Conservation (phyloP, 2,888 invertebrate genomes). For the Calephelis perditalis region DNA sequence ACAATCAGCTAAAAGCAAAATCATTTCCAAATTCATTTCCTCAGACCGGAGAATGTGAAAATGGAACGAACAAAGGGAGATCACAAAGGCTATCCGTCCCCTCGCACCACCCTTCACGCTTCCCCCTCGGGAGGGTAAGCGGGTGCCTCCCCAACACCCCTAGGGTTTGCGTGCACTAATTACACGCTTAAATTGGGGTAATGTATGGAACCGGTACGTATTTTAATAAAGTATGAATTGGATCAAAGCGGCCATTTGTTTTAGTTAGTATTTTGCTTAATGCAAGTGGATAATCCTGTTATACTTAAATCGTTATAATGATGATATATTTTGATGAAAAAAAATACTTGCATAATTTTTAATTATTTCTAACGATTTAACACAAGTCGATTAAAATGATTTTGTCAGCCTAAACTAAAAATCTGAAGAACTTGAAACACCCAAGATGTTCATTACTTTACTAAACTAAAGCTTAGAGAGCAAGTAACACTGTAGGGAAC, state of each 20-base stretch:
- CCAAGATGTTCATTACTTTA: no score
- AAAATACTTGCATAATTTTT: no score
- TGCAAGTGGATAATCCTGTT: not conserved
- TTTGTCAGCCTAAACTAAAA: no score
- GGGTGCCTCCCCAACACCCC: constrained; percentile 40
- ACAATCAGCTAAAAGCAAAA: constrained; percentile 75
- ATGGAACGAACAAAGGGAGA: constrained; percentile 56
- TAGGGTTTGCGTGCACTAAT: constrained; percentile 61
- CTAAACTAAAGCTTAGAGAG: no score
- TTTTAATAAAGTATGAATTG: constrained; percentile 70
- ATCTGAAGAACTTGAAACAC: no score
- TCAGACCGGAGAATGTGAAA: constrained; percentile 52
- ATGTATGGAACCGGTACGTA: constrained; percentile 60
- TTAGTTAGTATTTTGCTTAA: constrained; percentile 45
- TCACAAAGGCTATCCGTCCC: constrained; percentile 47
- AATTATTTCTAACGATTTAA: no score
- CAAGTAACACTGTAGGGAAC: no score
- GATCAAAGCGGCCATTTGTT: constrained; percentile 68
- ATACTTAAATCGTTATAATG: no score
- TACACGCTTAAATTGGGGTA: constrained; percentile 73
- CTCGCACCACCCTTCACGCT: constrained; percentile 29
- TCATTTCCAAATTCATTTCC: constrained; percentile 74
- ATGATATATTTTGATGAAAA: no score
- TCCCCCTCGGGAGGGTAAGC: constrained; percentile 32
- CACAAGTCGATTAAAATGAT: no score